Evolutionary conservation across 2,888 invertebrate species (phyloP).

Genomic region (Autographa gamma): DNA sequence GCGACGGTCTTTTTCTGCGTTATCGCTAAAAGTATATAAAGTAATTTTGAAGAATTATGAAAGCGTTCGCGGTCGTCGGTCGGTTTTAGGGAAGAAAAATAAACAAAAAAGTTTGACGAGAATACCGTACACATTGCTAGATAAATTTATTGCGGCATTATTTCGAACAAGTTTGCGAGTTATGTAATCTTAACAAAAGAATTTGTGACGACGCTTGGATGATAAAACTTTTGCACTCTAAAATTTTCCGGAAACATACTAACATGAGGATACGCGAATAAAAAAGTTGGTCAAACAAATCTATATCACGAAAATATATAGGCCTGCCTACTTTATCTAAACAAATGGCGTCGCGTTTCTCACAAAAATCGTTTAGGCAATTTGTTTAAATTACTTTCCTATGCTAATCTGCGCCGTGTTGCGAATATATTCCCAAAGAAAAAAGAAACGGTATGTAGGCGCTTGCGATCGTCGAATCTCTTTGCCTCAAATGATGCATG

Average conservation of each 20-base stretch:
- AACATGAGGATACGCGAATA: conserved; percentile 51
- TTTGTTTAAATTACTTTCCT: conserved; percentile 86
- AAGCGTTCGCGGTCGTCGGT: conserved; percentile 60
- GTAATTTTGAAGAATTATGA: conserved; percentile 78
- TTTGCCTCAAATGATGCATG: conserved; percentile 80
- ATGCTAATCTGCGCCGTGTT: conserved; percentile 82
- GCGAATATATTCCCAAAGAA: conserved; percentile 78
- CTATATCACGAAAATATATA: conserved; percentile 66
- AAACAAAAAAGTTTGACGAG: conserved; percentile 72
- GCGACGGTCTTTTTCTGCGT: conserved; percentile 68
- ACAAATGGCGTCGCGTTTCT: conserved; percentile 76
- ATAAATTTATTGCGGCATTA: conserved; percentile 69
- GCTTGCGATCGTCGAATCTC: conserved; percentile 73
- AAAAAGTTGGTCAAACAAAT: conserved; percentile 63
- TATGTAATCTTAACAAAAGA: conserved; percentile 68
- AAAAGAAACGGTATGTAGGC: conserved; percentile 71
- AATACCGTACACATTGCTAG: conserved; percentile 67
- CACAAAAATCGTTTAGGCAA: conserved; percentile 84
- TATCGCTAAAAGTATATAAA: conserved; percentile 76
- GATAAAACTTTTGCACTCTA: conserved; percentile 66
- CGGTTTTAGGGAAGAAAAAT: conserved; percentile 68
- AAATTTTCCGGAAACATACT: conserved; percentile 62
- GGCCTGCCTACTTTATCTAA: conserved; percentile 71
- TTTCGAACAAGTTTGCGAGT: conserved; percentile 69
- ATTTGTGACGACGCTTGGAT: conserved; percentile 64